These are phyloP conservation scores for Dicaeum eximium DNA, from an alignment of 2,113 vertebrate species.

Conservation along the genomic window DNA sequence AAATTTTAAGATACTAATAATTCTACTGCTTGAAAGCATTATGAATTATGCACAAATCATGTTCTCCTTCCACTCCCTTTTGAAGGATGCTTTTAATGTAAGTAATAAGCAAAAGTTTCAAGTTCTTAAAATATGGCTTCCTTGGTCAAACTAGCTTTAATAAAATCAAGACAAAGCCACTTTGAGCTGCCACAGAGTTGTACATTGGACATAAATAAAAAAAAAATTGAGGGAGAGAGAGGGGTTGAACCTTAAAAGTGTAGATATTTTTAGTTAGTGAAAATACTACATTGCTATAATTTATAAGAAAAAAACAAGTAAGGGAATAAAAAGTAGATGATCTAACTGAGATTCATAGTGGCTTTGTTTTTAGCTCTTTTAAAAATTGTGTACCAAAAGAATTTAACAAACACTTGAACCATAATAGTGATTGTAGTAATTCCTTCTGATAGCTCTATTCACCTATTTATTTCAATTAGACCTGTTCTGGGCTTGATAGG, in stretches of 20 bases:
- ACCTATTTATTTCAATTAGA: background rate
- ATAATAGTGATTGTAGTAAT: background rate
- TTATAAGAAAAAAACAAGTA: background rate
- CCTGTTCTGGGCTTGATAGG: background rate
- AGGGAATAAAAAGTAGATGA: background rate
- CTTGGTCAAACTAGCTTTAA: background rate
- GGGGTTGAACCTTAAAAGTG: background rate
- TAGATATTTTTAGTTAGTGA: background rate
- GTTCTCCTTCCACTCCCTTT: background rate
- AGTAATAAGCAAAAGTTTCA: constrained; percentile 36
- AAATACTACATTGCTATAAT: background rate
- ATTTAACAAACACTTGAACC: background rate
- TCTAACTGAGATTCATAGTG: background rate
- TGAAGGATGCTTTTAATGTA: constrained; percentile 36
- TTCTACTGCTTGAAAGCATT: constrained; percentile 37
- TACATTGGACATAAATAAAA: background rate
- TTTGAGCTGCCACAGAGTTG: background rate
- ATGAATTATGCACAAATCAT: constrained; percentile 59
- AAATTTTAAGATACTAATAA: constrained; percentile 64
- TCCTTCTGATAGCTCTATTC: background rate
- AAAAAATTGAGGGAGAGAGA: background rate
- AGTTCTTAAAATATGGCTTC: background rate
- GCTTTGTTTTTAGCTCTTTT: background rate
- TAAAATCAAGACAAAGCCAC: background rate
- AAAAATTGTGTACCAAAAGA: background rate